Evolutionary conservation across 2,888 invertebrate species (phyloP).

Genomic region (Lobophora halterata): DNA sequence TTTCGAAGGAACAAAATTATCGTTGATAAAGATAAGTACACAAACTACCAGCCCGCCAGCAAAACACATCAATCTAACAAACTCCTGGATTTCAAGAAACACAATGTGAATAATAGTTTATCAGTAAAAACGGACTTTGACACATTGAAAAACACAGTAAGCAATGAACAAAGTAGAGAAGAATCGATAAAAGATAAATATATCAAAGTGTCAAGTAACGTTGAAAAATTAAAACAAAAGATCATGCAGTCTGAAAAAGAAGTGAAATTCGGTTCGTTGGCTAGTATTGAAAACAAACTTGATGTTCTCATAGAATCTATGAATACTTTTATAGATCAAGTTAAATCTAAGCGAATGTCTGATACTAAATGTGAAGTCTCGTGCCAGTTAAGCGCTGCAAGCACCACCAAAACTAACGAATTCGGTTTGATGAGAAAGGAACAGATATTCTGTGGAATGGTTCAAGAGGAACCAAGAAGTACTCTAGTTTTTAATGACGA

Average conservation of each 20-base stretch:
- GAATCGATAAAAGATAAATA: constrained; percentile 33
- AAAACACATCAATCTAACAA: background rate
- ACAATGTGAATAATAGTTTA: constrained; percentile 8
- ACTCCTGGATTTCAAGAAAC: constrained; percentile 1
- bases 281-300: constrained; percentile 52
- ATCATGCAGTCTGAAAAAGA: constrained; percentile 26
- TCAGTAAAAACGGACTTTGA: constrained; percentile 24
- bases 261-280: constrained; percentile 34
- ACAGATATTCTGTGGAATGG: constrained; percentile 28
- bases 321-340: constrained; percentile 47
- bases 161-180: constrained; percentile 1
- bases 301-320: constrained; percentile 50
- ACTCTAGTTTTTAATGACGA: constrained; percentile 21
- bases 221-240: constrained; percentile 35
- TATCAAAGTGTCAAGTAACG: constrained; percentile 31
- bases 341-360: constrained; percentile 33
- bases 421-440: constrained; percentile 15
- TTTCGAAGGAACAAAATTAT: constrained; percentile 27
- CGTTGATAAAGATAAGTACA: constrained; percentile 29
- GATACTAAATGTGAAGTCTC: constrained; percentile 1
- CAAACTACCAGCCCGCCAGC: background rate
- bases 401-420: constrained; percentile 12
- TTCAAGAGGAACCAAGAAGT: constrained; percentile 30
- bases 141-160: constrained; percentile 1
- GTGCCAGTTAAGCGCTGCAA: constrained; percentile 2